A percentile compares a stretch with the other conserved stretches of the same genome.
Conservation (phyloP, 2,797 vertebrate genomes). For the Garrulus glandarius region DNA sequence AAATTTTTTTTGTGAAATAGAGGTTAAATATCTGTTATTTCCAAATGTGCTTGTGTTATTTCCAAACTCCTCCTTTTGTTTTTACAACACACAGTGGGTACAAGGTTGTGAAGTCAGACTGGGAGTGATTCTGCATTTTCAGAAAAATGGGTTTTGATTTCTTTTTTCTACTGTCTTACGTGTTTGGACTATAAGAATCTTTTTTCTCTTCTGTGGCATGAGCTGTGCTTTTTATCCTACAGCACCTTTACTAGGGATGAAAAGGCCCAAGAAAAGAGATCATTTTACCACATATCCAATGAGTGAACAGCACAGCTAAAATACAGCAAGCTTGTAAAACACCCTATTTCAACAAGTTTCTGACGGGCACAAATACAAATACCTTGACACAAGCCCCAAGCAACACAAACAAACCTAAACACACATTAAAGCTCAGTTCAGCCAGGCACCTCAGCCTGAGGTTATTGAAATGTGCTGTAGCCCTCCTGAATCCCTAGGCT, state of each 20-base stretch:
- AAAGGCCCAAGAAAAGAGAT: background rate
- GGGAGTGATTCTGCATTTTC: background rate
- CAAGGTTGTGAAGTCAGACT: background rate
- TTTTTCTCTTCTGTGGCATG: background rate
- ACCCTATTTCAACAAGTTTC: background rate
- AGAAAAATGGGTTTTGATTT: background rate
- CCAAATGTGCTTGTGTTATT: background rate
- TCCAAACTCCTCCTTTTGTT: background rate
- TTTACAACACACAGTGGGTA: background rate
- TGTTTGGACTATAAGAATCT: background rate
- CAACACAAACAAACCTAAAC: background rate
- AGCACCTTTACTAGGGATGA: background rate
- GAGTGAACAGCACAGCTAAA: background rate
- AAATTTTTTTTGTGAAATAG: background rate
- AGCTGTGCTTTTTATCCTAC: background rate
- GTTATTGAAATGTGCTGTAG: background rate
- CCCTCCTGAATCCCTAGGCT: background rate
- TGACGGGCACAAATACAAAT: background rate
- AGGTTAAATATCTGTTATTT: background rate
- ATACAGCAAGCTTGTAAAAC: background rate
- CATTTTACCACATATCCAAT: background rate
- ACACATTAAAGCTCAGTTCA: background rate
- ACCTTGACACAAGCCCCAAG: background rate
- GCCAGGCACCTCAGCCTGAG: background rate
- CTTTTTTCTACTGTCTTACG: background rate